Evolutionary conservation across 1,140 invertebrate genomes (phyloP).

Genomic region (Sesamia nonagrioides): DNA sequence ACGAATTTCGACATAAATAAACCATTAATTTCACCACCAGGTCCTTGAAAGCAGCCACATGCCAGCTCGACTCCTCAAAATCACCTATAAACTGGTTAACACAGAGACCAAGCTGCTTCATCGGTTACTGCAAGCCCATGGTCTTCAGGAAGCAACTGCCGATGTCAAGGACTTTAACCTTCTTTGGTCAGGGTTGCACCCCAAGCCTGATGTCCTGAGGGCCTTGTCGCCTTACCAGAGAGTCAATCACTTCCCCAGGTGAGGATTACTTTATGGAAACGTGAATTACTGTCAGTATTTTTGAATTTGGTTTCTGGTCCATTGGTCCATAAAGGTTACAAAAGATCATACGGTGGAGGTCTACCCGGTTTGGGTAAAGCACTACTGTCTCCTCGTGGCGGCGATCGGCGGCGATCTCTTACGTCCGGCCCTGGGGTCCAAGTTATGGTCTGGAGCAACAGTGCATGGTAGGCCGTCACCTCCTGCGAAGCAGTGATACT

Average conservation of each 20-base stretch:
- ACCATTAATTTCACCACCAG: conserved; percentile 53
- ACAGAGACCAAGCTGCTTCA: conserved; percentile 93
- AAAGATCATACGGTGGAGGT: too few relatives aligned
- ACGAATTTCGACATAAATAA: background rate
- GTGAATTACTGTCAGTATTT: conserved; percentile 46
- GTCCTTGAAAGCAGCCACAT: conserved; percentile 85
- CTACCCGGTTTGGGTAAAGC: too few relatives aligned
- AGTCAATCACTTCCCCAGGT: conserved; percentile 98
- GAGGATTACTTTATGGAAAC: conserved; percentile 49
- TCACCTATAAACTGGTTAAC: conserved; percentile 94
- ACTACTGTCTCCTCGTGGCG: too few relatives aligned
- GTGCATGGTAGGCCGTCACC: too few relatives aligned
- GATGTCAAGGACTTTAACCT: conserved; percentile 94
- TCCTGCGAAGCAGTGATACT: too few relatives aligned
- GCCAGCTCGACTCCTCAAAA: conserved; percentile 92
- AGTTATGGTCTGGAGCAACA: too few relatives aligned
- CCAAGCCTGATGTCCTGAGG: conserved; percentile 95
- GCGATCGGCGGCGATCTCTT: too few relatives aligned
- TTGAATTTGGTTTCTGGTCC: conserved; percentile 26
- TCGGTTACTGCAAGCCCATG: conserved; percentile 92
- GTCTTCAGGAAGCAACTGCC: conserved; percentile 89
- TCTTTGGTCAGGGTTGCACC: conserved; percentile 96
- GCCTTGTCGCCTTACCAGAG: conserved; percentile 94
- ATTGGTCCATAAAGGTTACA: too few relatives aligned
- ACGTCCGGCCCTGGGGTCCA: too few relatives aligned